A percentile compares a stretch with the other conserved stretches of the same genome.
Conservation (phyloP, 2,113 vertebrate genomes). For the Calonectris borealis region DNA sequence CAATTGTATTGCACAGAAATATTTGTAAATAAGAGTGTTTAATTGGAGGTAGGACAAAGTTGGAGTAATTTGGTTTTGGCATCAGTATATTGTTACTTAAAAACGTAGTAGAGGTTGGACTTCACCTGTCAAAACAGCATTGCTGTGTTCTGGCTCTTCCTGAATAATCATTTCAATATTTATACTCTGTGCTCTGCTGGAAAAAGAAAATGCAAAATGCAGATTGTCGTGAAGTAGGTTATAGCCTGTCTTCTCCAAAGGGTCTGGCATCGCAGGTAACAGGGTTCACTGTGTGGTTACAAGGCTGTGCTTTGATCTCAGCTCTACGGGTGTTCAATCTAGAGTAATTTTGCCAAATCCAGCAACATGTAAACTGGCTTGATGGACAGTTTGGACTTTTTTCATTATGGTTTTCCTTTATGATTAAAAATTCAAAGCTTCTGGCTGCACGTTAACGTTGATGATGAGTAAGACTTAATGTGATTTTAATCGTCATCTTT, state of each 20-base stretch:
- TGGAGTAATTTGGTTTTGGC: background rate
- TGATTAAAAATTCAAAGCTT: background rate
- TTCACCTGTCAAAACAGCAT: background rate
- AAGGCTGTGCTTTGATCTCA: background rate
- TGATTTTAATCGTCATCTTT: background rate
- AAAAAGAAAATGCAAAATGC: background rate
- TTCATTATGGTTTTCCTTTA: background rate
- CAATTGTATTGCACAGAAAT: background rate
- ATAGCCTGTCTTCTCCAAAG: background rate
- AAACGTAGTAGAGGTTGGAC: background rate
- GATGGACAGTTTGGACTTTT: background rate
- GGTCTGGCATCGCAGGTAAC: fast-evolving
- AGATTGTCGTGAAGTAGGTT: background rate
- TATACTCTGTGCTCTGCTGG: background rate
- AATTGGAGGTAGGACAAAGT: background rate
- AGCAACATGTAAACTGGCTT: background rate
- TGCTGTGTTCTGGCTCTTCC: background rate
- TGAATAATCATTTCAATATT: background rate
- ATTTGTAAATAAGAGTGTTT: background rate
- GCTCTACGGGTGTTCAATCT: background rate
- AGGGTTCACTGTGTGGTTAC: background rate
- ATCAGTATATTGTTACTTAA: background rate
- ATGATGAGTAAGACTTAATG: background rate
- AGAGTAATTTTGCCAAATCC: background rate
- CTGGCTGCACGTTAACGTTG: background rate